Evolutionary conservation across 1,140 invertebrate species (phyloP), one percentile per base, ranked within the genome.

Genomic region (Thrips palmi): DNA sequence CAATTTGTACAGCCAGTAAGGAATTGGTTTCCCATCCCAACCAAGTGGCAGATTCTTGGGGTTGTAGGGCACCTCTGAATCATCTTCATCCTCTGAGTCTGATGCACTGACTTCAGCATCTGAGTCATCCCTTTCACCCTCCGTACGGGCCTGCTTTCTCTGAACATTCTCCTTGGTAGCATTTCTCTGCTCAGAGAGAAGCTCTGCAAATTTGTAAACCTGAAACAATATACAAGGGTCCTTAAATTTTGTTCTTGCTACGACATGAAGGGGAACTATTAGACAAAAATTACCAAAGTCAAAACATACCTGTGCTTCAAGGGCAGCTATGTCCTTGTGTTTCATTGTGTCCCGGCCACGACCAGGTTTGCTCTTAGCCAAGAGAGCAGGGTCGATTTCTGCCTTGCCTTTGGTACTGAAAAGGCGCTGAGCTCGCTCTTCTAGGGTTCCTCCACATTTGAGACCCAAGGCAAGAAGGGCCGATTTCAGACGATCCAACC

Each of bases 1-100:
- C 4, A 99, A 61, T 64, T 99, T 99, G 58, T 99, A 99, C 19
- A 98, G 59, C 94, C 96, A 99, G 58, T 99, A 99, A 0, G 96
- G 96, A 52, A 97, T 97, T 1, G 92, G 92, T 66, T 99, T 99
- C 32, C 94, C 96, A 64, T 99, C 96, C 94, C 94, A 99, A 4
- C 94, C 96, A 0, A 98, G 67, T 2, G 96, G 96, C 22, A 99
- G 58, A 64, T 98, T 98, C 63, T 99, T 99, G 0, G 96, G 96
- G 65, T 99, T 99, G 57, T 98, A 98, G 0, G 93, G 91, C 28
- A 97, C 84, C 48, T 87, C 85, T 54, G 89, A 82, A 48, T 91
- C 85, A 48, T 85, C 74, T 42, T 87, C 82, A 42, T 86, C 86
- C 28, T 85, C 82, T 11, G 70, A 80, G 52, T 89, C 87, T 14